phyloP scores from a whole-genome alignment of 1,140 invertebrate species.

The Pseudomyrmex flavicornis region DNA sequence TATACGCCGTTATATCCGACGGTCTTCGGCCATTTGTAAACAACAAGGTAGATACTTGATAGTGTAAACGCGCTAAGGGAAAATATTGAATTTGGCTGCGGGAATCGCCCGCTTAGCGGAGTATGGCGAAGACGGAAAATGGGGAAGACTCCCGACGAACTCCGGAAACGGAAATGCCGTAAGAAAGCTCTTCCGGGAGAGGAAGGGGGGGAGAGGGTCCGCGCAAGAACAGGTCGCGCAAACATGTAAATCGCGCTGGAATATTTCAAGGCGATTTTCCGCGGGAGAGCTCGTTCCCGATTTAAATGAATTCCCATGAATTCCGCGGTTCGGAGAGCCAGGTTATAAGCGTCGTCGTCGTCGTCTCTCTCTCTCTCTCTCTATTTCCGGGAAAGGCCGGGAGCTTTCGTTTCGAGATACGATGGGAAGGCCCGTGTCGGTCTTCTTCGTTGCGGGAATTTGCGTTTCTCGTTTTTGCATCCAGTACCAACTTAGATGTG shows the following conservation, averaged over 20 bases:
- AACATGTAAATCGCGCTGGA: conserved; percentile 65
- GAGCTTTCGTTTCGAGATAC: conserved; percentile 30
- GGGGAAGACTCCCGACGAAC: conserved; percentile 1
- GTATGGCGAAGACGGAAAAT: background rate
- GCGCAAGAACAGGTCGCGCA: conserved; percentile 57
- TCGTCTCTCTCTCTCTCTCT: too few relatives aligned
- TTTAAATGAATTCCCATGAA: conserved; percentile 53
- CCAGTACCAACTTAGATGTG: too few relatives aligned
- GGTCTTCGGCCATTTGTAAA: conserved; percentile 58
- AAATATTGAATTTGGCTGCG: conserved; percentile 67
- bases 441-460: background rate
- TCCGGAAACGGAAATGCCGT: conserved; percentile 30
- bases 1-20: conserved; percentile 24
- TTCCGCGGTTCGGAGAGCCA: background rate
- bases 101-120: background rate
- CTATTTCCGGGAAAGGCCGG: background rate
- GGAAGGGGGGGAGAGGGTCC: background rate
- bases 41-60: conserved; percentile 49
- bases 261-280: conserved; percentile 32
- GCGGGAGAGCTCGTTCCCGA: conserved; percentile 11
- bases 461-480: too few relatives aligned
- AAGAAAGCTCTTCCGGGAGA: conserved; percentile 20
- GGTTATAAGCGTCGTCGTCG: conserved; percentile 18
- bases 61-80: conserved; percentile 65
- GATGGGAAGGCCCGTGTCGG: background rate